Percentiles rank a stretch among this genome's conserved stretches.
phyloP scores from a whole-genome alignment of 2,113 vertebrate species.

The Machaerirhynchus nigripectus region DNA sequence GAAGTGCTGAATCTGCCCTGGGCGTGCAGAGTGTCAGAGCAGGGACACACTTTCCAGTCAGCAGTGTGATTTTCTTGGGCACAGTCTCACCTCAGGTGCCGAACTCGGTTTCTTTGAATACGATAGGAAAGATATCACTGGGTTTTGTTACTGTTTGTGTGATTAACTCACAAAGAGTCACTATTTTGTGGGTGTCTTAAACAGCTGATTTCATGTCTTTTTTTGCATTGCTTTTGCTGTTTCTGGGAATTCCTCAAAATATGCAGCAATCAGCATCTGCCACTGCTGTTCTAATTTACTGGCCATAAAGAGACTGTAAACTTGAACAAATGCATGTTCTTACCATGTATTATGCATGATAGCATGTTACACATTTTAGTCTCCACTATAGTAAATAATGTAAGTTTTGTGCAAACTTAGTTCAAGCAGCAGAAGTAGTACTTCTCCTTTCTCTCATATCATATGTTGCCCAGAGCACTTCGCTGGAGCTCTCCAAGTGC shows the following conservation, averaged over 20 bases:
- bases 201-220: background rate
- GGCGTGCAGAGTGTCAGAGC: background rate
- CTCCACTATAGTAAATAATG: background rate
- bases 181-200: constrained; percentile 11
- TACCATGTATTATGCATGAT: constrained; percentile 38
- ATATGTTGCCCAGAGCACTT: background rate
- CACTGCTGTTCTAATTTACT: background rate
- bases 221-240: constrained; percentile 5
- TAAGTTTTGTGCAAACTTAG: background rate
- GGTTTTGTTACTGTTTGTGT: background rate
- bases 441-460: background rate
- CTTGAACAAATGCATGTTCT: constrained; percentile 44
- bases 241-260: constrained; percentile 26
- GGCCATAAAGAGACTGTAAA: constrained; percentile 1
- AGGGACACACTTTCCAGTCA: background rate
- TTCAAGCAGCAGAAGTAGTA: background rate
- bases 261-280: background rate
- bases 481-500: background rate
- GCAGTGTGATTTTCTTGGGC: background rate
- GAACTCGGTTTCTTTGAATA: background rate
- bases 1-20: background rate
- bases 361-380: constrained; percentile 34
- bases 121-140: background rate
- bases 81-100: background rate
- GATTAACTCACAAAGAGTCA: background rate